Conservation (phyloP, 2,797 vertebrate genomes). For the Fundulus diaphanus region DNA sequence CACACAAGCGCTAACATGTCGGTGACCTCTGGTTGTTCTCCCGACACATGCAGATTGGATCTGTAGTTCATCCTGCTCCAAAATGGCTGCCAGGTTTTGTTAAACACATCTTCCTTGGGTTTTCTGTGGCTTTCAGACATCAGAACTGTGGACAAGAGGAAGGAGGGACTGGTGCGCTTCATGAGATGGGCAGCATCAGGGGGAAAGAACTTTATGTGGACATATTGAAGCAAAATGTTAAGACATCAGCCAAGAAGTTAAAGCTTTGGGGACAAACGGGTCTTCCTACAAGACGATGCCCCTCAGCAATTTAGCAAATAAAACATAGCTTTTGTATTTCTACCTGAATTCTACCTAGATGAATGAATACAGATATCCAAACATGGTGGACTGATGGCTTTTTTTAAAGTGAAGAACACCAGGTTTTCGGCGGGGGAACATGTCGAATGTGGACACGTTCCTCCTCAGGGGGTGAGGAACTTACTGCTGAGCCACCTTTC, state of each 20-base stretch:
- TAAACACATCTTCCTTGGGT: neutral
- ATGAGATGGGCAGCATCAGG: too few relatives aligned
- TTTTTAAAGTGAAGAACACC: neutral
- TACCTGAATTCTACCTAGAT: neutral
- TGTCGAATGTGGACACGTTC: neutral
- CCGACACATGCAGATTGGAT: neutral
- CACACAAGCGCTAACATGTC: neutral
- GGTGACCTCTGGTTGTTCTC: neutral
- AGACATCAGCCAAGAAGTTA: too few relatives aligned
- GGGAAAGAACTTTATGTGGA: too few relatives aligned
- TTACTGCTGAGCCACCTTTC: constrained; percentile 82
- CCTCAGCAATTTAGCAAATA: neutral
- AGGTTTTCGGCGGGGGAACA: neutral
- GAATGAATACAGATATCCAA: neutral
- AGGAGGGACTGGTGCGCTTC: too few relatives aligned
- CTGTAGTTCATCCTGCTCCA: neutral
- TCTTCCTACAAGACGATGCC: too few relatives aligned
- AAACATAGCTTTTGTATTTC: neutral
- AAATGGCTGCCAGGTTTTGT: neutral
- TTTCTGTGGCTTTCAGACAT: neutral
- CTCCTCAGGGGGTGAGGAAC: constrained; percentile 38
- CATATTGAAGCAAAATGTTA: too few relatives aligned
- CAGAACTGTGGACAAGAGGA: neutral
- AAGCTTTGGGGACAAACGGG: too few relatives aligned
- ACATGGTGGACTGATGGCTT: neutral